These are phyloP conservation scores for Diabrotica virgifera DNA, from an alignment of 1,140 invertebrate species.

Conservation along the genomic window DNA sequence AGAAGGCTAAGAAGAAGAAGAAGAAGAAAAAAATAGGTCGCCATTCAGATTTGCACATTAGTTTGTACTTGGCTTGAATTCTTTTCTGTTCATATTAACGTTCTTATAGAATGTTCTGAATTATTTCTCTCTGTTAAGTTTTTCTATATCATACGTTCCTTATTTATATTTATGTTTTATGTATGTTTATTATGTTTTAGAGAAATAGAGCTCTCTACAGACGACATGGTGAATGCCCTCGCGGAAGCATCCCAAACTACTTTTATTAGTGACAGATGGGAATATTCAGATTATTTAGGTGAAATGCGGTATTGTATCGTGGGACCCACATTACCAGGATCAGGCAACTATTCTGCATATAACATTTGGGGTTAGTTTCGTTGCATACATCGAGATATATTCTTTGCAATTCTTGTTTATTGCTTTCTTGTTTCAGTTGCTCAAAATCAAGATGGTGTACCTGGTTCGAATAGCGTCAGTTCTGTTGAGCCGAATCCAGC, in stretches of 20 bases:
- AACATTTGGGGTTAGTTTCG: slow-evolving; percentile 65
- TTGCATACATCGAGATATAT: slow-evolving; percentile 5
- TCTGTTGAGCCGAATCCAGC: slow-evolving; percentile 62
- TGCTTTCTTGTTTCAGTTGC: slow-evolving; percentile 53
- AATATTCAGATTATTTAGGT: slow-evolving; percentile 62
- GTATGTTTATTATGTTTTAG: slow-evolving; percentile 38
- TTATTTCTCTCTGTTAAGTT: no score
- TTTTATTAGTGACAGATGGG: slow-evolving; percentile 72
- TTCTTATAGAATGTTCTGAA: no score
- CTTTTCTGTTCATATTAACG: no score
- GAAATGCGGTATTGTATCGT: slow-evolving; percentile 72
- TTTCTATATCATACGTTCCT: no score
- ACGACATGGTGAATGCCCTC: slow-evolving; percentile 66
- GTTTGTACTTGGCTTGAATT: no score
- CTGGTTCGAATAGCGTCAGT: slow-evolving; percentile 50
- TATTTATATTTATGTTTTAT: slow-evolving; percentile 18
- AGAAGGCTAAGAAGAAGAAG: no score
- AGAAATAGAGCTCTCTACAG: slow-evolving; percentile 56
- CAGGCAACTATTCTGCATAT: slow-evolving; percentile 76
- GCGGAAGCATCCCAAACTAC: slow-evolving; percentile 74
- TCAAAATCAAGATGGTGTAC: slow-evolving; percentile 63
- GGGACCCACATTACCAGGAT: slow-evolving; percentile 69
- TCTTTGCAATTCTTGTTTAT: neutral
- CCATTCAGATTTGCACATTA: no score
- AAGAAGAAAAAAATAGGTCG: no score